Percentiles rank a stretch among this genome's conserved stretches.
Evolutionary conservation across 1,140 invertebrate genomes (phyloP).

Genomic region (Drosophila saltans): DNA sequence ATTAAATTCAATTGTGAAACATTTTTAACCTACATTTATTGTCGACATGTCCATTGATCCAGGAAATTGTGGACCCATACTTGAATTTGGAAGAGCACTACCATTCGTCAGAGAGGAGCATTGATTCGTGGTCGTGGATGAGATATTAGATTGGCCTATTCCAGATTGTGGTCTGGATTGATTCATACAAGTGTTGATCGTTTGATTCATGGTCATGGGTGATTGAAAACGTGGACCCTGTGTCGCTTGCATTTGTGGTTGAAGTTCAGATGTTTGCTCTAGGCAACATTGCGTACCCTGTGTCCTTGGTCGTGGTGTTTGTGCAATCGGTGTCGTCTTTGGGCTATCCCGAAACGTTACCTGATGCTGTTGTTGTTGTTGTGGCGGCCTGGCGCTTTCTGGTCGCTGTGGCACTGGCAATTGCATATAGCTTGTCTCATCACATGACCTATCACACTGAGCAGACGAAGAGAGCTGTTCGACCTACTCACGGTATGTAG

Average conservation of each 20-base stretch:
- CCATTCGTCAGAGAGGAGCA: too few relatives aligned
- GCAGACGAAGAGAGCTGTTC: not conserved
- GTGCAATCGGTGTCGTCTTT: not conserved
- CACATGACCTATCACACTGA: conserved; percentile 18
- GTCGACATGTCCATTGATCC: not conserved
- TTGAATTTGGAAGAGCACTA: too few relatives aligned
- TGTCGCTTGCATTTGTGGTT: not conserved
- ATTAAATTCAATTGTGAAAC: too few relatives aligned
- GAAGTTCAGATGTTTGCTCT: not conserved
- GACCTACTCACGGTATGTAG: too few relatives aligned
- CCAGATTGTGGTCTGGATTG: not conserved
- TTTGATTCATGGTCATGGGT: not conserved
- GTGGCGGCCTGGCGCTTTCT: not conserved
- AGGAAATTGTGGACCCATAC: not conserved
- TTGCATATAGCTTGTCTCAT: conserved; percentile 34
- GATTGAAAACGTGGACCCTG: not conserved
- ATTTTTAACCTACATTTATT: not conserved
- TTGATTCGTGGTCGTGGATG: too few relatives aligned
- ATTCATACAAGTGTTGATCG: not conserved
- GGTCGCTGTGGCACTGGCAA: not conserved
- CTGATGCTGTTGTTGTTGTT: not conserved
- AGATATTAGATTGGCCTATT: too few relatives aligned
- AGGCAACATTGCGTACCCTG: not conserved
- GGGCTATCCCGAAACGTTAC: not conserved
- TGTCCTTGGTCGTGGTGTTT: not conserved